phyloP scores from a whole-genome alignment of 2,797 vertebrate species.

The Characodon lateralis region DNA sequence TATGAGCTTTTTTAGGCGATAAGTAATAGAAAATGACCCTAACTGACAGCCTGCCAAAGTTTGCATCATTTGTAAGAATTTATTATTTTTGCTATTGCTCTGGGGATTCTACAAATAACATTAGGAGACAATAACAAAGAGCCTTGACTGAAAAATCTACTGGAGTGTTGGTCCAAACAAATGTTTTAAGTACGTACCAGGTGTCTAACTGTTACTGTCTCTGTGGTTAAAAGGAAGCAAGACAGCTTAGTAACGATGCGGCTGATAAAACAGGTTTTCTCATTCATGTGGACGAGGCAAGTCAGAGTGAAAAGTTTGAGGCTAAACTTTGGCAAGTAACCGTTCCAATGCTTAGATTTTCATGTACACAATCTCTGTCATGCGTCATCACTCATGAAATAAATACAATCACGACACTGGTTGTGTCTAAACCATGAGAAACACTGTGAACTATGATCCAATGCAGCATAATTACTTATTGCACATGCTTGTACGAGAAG shows the following conservation, averaged over 20 bases:
- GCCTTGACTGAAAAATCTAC: constrained; percentile 39
- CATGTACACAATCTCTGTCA: constrained; percentile 61
- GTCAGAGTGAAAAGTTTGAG: constrained; percentile 71
- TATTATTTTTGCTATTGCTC: constrained; percentile 66
- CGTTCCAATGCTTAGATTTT: constrained; percentile 47
- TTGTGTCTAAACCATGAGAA: constrained; percentile 51
- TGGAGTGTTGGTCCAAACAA: constrained; percentile 76
- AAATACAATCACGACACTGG: constrained; percentile 68
- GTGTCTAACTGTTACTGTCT: constrained; percentile 69
- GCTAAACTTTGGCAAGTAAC: constrained; percentile 81
- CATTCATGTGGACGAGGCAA: constrained; percentile 71
- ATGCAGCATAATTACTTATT: constrained; percentile 76
- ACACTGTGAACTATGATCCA: constrained; percentile 54
- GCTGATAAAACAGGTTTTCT: constrained; percentile 33
- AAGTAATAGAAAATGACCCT: constrained; percentile 62
- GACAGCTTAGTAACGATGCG: constrained; percentile 14
- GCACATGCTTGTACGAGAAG: constrained; percentile 80
- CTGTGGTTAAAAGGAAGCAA: constrained; percentile 45
- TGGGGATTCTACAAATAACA: constrained; percentile 66
- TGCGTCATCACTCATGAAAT: constrained; percentile 69
- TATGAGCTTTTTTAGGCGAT: constrained; percentile 43
- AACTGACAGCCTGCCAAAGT: constrained; percentile 82
- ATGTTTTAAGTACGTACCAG: constrained; percentile 38
- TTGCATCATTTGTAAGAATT: constrained; percentile 66
- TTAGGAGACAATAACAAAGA: constrained; percentile 46